These are phyloP conservation scores for Alethe diademata DNA, from an alignment of 2,113 vertebrate genomes.

Conservation along the genomic window DNA sequence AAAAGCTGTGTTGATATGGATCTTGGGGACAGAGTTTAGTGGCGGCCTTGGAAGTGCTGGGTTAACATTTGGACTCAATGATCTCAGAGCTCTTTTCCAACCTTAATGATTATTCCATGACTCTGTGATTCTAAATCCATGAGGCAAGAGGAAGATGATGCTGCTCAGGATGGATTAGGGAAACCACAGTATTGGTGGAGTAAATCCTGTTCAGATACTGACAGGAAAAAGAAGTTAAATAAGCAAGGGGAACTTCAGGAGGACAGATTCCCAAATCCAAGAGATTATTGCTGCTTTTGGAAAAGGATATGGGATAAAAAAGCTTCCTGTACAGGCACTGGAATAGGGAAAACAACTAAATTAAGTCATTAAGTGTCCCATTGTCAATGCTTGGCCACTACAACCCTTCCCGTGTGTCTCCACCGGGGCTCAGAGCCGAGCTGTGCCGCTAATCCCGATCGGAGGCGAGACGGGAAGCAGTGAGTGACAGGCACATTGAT, in stretches of 20 bases:
- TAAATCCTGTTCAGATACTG: background rate
- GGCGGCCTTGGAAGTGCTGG: background rate
- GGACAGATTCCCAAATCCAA: background rate
- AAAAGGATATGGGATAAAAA: background rate
- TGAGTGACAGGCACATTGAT: background rate
- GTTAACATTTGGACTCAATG: background rate
- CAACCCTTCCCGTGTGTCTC: rapidly evolving
- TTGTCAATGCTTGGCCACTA: background rate
- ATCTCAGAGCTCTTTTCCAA: background rate
- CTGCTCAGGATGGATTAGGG: background rate
- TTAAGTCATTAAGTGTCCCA: background rate
- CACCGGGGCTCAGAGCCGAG: rapidly evolving
- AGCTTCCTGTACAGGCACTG: rapidly evolving
- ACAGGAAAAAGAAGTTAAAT: background rate
- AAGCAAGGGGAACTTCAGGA: background rate
- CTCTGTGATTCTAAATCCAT: background rate
- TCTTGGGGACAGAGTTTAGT: background rate
- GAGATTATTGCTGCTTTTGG: background rate
- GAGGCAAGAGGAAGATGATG: background rate
- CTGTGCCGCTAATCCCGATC: background rate
- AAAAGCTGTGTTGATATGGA: rapidly evolving
- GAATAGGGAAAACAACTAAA: background rate
- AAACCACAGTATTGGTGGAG: background rate
- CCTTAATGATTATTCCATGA: background rate
- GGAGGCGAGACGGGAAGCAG: rapidly evolving